Conservation (phyloP, 2,113 vertebrate species). For the Pipa parva region DNA sequence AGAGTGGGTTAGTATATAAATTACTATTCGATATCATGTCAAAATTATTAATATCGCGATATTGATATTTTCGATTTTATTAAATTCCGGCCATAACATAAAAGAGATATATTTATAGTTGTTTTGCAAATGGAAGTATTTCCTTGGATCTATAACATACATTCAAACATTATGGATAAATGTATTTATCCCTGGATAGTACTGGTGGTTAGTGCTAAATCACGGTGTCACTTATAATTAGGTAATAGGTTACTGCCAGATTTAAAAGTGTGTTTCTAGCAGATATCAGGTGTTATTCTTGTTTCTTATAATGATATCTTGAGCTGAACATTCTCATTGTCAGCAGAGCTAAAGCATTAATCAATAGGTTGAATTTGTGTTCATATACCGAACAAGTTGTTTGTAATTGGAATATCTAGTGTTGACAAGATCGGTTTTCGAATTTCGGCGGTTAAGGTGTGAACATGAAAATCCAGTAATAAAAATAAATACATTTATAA, state of each 20-base stretch:
- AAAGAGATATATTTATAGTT: too few relatives aligned
- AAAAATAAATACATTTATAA: neutral
- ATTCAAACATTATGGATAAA: too few relatives aligned
- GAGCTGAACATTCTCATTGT: constrained; percentile 10
- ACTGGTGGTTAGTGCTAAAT: too few relatives aligned
- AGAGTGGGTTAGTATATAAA: too few relatives aligned
- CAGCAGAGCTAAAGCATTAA: neutral
- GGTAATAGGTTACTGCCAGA: neutral
- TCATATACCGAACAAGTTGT: constrained; percentile 5
- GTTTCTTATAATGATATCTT: neutral
- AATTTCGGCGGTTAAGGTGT: neutral
- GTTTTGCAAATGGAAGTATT: too few relatives aligned
- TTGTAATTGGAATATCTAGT: constrained; percentile 8
- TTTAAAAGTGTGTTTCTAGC: neutral
- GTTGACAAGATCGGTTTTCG: constrained; percentile 8
- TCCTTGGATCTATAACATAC: too few relatives aligned
- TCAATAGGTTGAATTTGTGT: constrained; percentile 14
- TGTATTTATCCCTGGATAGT: too few relatives aligned
- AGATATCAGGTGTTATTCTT: neutral
- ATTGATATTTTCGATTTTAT: too few relatives aligned
- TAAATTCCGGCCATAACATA: too few relatives aligned
- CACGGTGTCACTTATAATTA: too few relatives aligned
- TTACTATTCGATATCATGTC: too few relatives aligned
- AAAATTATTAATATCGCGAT: too few relatives aligned
- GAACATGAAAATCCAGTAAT: neutral